Base-by-base conservation (phyloP, 2,888 invertebrate species). In the Athalia cordata region DNA sequence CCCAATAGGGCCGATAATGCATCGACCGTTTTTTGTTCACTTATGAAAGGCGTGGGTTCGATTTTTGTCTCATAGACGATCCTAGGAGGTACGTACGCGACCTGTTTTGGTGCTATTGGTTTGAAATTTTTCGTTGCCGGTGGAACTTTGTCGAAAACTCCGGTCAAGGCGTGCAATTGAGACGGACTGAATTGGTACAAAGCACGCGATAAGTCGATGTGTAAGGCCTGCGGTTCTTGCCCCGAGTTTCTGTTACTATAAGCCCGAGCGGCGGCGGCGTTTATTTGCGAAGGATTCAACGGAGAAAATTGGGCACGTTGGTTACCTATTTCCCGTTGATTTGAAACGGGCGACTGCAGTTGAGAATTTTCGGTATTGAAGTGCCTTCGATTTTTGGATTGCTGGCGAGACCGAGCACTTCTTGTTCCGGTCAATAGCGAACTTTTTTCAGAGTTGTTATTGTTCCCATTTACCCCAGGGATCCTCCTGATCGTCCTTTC, bases 1-100 rank as follows among this genome's bases (percentile, higher is more conserved):
- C 92, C 92, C 50, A 93, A 86, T 6, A 93, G 84, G 0, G 91
- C 88, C 62, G 90, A 91, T 0, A 93, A 84, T n/a, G 91, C 91
- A 61, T 90, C 70, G 9, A 78, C 72, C 4, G 78, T 72, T 47
- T 68, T 77, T 15, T n/a, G 59, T 52, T 77, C 77, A 8, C 45
- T 68, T 9, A n/a, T 29, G 1, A 68, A 50, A 45, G 70, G 50
- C 74, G 82, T 80, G 0, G 85, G 84, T 9, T 83, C 64, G 47
- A 83, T 81, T 77, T 81, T 82, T 3, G 79, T 80, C n/a, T 83
- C 83, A 78, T 86, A 84, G 50, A 84, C 78, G 11, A 84, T 78
- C 79, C 82, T 83, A 3, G 84, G 84, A 6, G 84, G 83, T 7
- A 81, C 80, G 13, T 84, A 80, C 6, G 83, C 81, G 4, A 83